Evolutionary conservation across 2,113 vertebrate species (phyloP), one percentile per base, ranked within the genome.

Genomic region (Eolophus roseicapilla): DNA sequence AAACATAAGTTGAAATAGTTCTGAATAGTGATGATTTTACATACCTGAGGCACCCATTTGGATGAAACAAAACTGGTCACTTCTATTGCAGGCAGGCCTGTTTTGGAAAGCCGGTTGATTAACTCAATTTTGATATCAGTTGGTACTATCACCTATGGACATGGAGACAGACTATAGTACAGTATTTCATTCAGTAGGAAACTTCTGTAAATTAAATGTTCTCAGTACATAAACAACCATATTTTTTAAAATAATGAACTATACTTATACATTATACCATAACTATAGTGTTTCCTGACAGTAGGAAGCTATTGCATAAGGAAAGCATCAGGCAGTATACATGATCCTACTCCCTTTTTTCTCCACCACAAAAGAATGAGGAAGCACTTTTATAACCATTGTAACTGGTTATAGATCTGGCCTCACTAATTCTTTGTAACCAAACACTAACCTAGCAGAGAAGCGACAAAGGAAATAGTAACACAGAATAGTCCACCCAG

Each of bases 11-110:
- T 53, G 12, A 86, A 84, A 82, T 23, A 78, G 62, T 74, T 94
- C 31, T 59, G 52, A 84, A 81, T 21, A 6, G 17, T 57, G 33
- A 47, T 7, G 7, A 75, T 64, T 86, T 90, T 77, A 88, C 98
- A 93, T 99, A 99, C 99, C 99, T 99, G 99, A 37, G 99, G 99
- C 44, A 99, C 98, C 99, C 99, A 99, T 98, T 98, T 99, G 97
- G 99, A 98, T 92, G 99, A 99, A 88, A 99, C 99, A 91, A 99
- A 99, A 96, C 99, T 99, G 91, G 99, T 99, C 78, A 98, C 99
- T 98, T 99, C 99, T 83, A 99, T 98, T 90, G 98, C 98, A 94
- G 99, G 78, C 88, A 99, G 97, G 83, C 99, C 99, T 86, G 99
- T 98, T 97, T 98, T 98, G 70, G 99, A 99, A 86, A 99, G 99